A percentile compares a stretch with the other conserved stretches of the same genome.
phyloP scores from a whole-genome alignment of 1,140 invertebrate genomes.

The Bombyx mandarina region DNA sequence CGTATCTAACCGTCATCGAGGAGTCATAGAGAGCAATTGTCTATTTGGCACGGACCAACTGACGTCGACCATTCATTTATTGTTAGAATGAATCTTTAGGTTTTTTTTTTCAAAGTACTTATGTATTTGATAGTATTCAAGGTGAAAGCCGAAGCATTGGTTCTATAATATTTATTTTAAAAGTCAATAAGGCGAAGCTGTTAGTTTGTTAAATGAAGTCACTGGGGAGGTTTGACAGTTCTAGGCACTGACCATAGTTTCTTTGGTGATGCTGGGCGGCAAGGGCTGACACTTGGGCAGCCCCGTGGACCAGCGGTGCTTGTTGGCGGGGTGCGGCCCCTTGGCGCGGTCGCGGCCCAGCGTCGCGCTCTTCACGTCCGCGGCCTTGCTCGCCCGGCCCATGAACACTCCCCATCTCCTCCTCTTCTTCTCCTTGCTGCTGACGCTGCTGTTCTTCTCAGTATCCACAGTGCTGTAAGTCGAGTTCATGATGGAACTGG shows the following conservation, averaged over 20 bases:
- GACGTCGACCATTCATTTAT: too few species aligned
- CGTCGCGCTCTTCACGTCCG: conserved; percentile 75
- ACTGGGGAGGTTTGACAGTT: too few species aligned
- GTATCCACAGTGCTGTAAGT: conserved; percentile 41
- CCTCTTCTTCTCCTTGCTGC: conserved; percentile 73
- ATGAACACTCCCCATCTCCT: conserved; percentile 76
- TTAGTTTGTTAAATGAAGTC: too few species aligned
- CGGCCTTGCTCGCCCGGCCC: conserved; percentile 69
- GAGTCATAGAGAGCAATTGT: too few species aligned
- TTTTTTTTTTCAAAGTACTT: too few species aligned
- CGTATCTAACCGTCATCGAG: too few species aligned
- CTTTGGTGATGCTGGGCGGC: conserved; percentile 80
- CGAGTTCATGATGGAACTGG: conserved; percentile 45
- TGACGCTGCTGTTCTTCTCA: conserved; percentile 22
- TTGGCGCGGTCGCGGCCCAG: conserved; percentile 73
- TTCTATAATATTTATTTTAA: too few species aligned
- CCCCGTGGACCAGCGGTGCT: conserved; percentile 78
- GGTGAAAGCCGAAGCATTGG: too few species aligned
- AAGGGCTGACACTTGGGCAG: conserved; percentile 77
- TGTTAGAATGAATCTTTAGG: too few species aligned
- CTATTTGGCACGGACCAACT: too few species aligned
- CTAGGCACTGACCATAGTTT: conserved; percentile 75
- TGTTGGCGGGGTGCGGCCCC: conserved; percentile 60
- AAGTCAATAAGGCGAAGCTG: too few species aligned
- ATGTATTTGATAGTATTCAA: too few species aligned